phyloP scores from a whole-genome alignment of 2,113 vertebrate species.

The Colistium nudipinnis region DNA sequence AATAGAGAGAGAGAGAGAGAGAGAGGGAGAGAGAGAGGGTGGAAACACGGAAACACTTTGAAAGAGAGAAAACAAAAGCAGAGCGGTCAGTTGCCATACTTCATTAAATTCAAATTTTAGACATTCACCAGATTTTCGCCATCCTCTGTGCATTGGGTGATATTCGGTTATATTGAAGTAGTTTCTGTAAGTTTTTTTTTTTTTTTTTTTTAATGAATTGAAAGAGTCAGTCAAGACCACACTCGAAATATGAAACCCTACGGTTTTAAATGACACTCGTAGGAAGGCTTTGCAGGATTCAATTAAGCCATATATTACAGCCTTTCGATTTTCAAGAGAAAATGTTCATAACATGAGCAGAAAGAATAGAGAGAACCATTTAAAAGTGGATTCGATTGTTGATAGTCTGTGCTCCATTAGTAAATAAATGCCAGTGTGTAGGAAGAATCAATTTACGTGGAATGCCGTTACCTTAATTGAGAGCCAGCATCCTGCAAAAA shows the following conservation, averaged over 20 bases:
- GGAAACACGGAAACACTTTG: not conserved
- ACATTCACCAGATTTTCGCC: too few species aligned
- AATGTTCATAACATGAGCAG: conserved; percentile 1
- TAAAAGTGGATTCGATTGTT: conserved; percentile 22
- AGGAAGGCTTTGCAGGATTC: too few species aligned
- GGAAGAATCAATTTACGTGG: conserved; percentile 37
- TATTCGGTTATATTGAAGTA: not conserved
- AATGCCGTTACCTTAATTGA: conserved; percentile 45
- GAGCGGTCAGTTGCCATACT: not conserved
- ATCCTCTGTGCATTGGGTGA: not conserved
- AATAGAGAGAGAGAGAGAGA: not conserved
- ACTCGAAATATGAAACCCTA: too few species aligned
- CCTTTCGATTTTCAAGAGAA: not conserved
- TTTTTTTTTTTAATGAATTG: not conserved
- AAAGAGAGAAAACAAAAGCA: not conserved
- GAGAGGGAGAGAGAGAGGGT: too few species aligned
- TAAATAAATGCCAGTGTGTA: conserved; percentile 25
- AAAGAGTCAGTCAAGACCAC: too few species aligned
- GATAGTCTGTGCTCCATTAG: conserved; percentile 24
- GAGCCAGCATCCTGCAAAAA: conserved; percentile 21
- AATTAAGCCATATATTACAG: not conserved
- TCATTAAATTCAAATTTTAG: not conserved
- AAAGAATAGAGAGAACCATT: not conserved
- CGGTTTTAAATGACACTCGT: too few species aligned
- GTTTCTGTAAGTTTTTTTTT: too few species aligned